A percentile compares a stretch with the other conserved stretches of the same genome.
Evolutionary conservation across 2,113 vertebrate genomes (phyloP).

Genomic region (Numenius arquata): DNA sequence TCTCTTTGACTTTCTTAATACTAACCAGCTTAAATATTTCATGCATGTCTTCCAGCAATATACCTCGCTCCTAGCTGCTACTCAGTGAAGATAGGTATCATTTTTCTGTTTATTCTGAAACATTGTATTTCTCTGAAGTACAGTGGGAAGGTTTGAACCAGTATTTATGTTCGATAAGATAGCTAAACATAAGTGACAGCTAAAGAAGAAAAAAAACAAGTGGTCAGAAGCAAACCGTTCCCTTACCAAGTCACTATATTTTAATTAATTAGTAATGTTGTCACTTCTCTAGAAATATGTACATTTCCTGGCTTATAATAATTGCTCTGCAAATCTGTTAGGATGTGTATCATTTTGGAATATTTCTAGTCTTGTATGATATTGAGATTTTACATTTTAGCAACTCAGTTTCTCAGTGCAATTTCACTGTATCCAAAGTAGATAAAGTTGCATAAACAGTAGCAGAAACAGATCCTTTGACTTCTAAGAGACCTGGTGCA

Average conservation of each 20-base stretch:
- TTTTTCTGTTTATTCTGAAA: constrained; percentile 37
- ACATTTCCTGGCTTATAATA: neutral
- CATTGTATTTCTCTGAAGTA: constrained; percentile 3
- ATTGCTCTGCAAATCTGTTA: neutral
- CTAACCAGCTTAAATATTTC: constrained; percentile 60
- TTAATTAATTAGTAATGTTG: neutral
- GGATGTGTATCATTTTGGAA: neutral
- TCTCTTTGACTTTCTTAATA: constrained; percentile 52
- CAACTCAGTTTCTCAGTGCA: neutral
- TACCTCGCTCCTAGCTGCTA: neutral
- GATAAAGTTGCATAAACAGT: neutral
- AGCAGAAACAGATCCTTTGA: neutral
- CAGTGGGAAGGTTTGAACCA: neutral
- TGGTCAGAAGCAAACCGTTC: neutral
- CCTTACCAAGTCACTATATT: neutral
- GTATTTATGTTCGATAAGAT: neutral
- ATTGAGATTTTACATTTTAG: neutral
- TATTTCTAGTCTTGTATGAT: neutral
- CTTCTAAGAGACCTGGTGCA: neutral
- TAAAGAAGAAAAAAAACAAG: neutral
- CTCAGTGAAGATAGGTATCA: neutral
- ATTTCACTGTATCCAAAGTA: neutral
- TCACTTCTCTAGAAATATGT: neutral
- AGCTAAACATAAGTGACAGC: neutral
- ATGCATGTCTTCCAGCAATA: constrained; percentile 43